Conservation (phyloP, 2,888 invertebrate genomes). For the Oligia latruncula region DNA sequence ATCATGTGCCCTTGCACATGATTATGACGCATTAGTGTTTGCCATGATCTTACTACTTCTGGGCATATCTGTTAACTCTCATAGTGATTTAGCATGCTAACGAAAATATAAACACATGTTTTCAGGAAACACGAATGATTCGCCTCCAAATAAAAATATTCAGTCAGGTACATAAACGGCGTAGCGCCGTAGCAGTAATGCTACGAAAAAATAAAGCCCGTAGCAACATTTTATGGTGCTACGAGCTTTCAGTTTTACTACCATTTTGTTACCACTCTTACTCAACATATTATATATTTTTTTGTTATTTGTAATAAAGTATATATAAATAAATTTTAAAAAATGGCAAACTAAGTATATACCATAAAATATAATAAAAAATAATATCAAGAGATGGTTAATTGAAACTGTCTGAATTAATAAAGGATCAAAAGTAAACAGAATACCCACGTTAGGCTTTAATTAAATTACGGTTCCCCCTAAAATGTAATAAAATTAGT, state of each 20-base stretch:
- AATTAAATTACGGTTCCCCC: constrained; percentile 19
- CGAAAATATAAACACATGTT: constrained; percentile 9
- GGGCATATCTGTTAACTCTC: constrained; percentile 1
- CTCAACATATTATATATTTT: constrained; percentile 1
- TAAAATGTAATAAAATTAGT: constrained; percentile 24
- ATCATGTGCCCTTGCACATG: no score
- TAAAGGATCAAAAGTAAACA: constrained; percentile 1
- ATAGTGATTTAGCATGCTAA: constrained; percentile 15
- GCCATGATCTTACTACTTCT: neutral
- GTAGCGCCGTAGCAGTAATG: constrained; percentile 54
- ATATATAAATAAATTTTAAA: neutral
- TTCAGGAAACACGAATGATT: constrained; percentile 3
- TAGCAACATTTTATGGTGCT: constrained; percentile 52
- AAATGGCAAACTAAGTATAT: neutral
- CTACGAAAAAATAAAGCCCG: constrained; percentile 56
- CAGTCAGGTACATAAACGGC: neutral
- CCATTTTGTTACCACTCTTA: constrained; percentile 23
- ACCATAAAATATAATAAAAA: neutral
- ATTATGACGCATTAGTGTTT: constrained; percentile 9
- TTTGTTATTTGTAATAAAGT: no score
- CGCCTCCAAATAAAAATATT: neutral
- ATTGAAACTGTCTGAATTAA: constrained; percentile 6
- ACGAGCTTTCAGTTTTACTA: constrained; percentile 62
- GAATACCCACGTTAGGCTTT: neutral
- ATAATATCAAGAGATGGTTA: neutral